These are phyloP conservation scores for Megaleporinus macrocephalus DNA, from an alignment of 2,113 vertebrate species.

Conservation along the genomic window DNA sequence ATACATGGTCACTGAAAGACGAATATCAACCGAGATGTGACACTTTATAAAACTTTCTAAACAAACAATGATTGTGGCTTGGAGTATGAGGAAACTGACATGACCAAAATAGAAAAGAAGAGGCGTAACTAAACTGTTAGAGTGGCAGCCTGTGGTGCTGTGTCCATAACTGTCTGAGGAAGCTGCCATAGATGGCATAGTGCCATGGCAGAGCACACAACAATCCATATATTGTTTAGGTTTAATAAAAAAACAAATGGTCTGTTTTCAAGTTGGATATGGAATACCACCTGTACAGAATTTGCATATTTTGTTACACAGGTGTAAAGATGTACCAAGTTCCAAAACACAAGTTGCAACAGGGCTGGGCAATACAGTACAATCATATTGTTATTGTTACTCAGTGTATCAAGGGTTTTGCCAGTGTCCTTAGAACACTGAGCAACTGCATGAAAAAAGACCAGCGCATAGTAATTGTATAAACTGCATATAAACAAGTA, in stretches of 20 bases:
- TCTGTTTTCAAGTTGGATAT: constrained; percentile 2
- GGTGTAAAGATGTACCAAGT: background rate
- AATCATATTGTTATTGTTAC: background rate
- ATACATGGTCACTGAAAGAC: constrained; percentile 37
- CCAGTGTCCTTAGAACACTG: background rate
- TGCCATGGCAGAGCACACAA: constrained; percentile 29
- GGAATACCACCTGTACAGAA: background rate
- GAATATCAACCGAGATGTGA: constrained; percentile 51
- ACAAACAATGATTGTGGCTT: constrained; percentile 41
- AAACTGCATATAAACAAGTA: background rate
- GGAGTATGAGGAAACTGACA: constrained; percentile 8
- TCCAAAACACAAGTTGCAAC: background rate
- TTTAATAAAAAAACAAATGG: constrained; percentile 5
- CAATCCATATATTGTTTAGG: constrained; percentile 44
- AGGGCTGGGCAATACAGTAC: background rate
- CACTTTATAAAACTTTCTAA: constrained; percentile 49
- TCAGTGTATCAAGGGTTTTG: background rate
- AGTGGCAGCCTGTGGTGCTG: constrained; percentile 28
- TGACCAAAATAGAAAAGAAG: constrained; percentile 4
- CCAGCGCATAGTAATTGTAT: background rate
- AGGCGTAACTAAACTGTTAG: constrained; percentile 17
- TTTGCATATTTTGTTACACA: background rate
- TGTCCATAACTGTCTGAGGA: constrained; percentile 49
- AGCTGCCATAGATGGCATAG: constrained; percentile 43
- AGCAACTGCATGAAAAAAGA: background rate